These are phyloP conservation scores for Melanostoma scalare DNA, from an alignment of 2,888 invertebrate genomes.

Conservation along the genomic window DNA sequence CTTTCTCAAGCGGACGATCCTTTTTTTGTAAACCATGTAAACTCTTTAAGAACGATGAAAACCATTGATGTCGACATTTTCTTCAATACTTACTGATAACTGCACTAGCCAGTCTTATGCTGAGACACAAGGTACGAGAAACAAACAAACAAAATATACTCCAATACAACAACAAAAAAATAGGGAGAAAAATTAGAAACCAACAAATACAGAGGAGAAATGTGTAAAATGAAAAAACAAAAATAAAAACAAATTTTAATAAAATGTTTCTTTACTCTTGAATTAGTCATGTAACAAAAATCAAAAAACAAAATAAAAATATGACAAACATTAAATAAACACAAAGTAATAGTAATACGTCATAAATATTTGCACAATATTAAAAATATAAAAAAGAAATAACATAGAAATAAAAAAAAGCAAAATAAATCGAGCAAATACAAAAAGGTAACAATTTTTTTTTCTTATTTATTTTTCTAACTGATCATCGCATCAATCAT, in stretches of 20 bases:
- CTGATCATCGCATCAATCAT: slow-evolving; percentile 51
- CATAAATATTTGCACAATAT: slow-evolving; percentile 72
- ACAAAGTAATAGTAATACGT: slow-evolving; percentile 46
- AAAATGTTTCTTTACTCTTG: slow-evolving; percentile 68
- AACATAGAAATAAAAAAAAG: slow-evolving; percentile 69
- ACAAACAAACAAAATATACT: no score
- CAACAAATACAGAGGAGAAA: not conserved
- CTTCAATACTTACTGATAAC: no score
- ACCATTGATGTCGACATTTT: no score
- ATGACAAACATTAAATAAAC: slow-evolving; percentile 73
- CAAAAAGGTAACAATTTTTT: slow-evolving; percentile 66
- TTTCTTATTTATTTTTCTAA: not conserved
- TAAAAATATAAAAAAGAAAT: slow-evolving; percentile 63
- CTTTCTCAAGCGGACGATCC: no score
- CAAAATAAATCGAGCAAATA: slow-evolving; percentile 56
- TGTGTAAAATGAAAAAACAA: slow-evolving; percentile 27
- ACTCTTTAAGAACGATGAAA: no score
- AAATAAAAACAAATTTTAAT: slow-evolving; percentile 50
- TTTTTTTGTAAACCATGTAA: no score
- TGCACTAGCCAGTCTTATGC: no score
- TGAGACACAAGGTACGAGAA: no score
- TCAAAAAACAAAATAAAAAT: slow-evolving; percentile 64
- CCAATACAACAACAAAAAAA: not conserved
- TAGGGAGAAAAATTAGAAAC: slow-evolving; percentile 6
- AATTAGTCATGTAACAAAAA: slow-evolving; percentile 69